Conservation (phyloP, 23 tunicate species). For the Halocynthia aurantium region DNA sequence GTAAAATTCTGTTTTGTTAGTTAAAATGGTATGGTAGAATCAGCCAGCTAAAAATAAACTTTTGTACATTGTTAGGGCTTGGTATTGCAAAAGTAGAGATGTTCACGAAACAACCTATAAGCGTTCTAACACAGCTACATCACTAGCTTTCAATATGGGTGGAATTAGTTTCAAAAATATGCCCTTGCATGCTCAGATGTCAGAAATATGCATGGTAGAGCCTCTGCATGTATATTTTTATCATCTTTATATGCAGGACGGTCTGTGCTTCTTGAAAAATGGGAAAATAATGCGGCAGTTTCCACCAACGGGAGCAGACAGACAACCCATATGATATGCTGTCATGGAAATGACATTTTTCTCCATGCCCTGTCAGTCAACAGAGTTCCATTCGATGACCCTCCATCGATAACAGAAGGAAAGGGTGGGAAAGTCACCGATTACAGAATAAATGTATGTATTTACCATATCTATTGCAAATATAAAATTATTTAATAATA, state of each 20-base stretch:
- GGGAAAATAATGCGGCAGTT: constrained; percentile 57
- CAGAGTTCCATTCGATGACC: constrained; percentile 76
- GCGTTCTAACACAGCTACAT: neutral
- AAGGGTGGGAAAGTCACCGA: constrained; percentile 74
- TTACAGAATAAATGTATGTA: constrained; percentile 69
- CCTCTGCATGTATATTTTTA: neutral
- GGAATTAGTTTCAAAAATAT: too few species aligned
- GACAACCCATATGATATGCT: constrained; percentile 87
- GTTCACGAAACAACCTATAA: neutral
- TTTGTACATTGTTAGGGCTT: neutral
- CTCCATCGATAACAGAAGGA: constrained; percentile 63
- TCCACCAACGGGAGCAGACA: constrained; percentile 9
- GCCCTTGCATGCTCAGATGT: too few species aligned
- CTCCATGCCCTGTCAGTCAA: constrained; percentile 72
- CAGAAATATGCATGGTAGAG: too few species aligned
- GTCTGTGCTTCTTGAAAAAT: constrained; percentile 75
- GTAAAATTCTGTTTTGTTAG: too few species aligned
- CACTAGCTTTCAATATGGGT: too few species aligned
- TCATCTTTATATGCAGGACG: constrained; percentile 41
- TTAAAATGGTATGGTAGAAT: too few species aligned
- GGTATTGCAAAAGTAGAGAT: neutral
- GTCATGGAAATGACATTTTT: constrained; percentile 77
- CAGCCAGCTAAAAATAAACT: neutral
- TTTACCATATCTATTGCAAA: too few species aligned
- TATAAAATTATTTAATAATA: too few species aligned